Base-by-base conservation (phyloP, 2,888 invertebrate species). In the Andrena praecox region DNA sequence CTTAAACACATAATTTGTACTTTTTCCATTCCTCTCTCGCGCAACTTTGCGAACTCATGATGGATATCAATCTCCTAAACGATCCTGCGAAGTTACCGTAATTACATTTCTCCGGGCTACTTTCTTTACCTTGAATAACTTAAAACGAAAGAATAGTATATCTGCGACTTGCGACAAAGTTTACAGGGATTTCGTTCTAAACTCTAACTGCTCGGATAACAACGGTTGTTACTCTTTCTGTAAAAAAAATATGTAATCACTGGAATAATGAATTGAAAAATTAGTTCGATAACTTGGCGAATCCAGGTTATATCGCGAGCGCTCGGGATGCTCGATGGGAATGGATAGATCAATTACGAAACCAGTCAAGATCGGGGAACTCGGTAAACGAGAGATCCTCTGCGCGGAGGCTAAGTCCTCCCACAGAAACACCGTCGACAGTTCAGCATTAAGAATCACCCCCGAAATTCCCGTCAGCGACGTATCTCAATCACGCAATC, bases 401-500 rank as follows among this genome's bases (percentile, higher is more conserved):
- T 2, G 8, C 3, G n/a, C 8, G 16, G 60, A 42, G 10, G 0
- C 7, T 20, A 62, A 33, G 42, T 48, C 42, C 67, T 68, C 20
- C 8, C 54, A 8, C 42, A 5, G 69, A 68, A 24, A 67, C 24
- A 33, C 5, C 33, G 24, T 12, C 48, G 20, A 5, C 42, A 27
- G 1, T 56, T 56, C 56, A 56, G 77, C 33, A 31, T 63, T 78
- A 72, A 78, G 72, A 72, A 78, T 62, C 78, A 16, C 6, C 24
- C 6, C 8, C 16, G 42, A 35, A 62, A 31, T 16, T 52, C 52
- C 16, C 52, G 35, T 24, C 35, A 31, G 2, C 54, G 16, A 12
- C 12, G 35, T 66, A 69, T 62, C 80, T 80, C 60, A 50, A 75
- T 70, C 64, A 66, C 27, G 70, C 66, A 74, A 80, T 82, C 80